Percentiles rank a stretch among this genome's conserved stretches.
Evolutionary conservation across 2,113 vertebrate genomes (phyloP).

Genomic region (Oryzias celebensis): DNA sequence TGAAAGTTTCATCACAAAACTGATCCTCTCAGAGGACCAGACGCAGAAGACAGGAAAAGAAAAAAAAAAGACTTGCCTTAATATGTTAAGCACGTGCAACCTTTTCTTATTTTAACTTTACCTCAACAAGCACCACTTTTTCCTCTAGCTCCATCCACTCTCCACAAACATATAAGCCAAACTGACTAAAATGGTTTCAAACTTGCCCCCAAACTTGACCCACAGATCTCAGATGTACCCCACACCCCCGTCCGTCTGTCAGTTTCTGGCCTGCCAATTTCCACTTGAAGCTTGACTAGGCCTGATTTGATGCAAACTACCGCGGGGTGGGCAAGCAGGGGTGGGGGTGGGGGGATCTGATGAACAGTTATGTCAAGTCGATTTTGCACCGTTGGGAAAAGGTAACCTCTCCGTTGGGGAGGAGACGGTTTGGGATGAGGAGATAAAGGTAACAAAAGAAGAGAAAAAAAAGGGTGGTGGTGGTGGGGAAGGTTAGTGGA

Average conservation of each 20-base stretch:
- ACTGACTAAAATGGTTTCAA: background rate
- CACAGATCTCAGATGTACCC: background rate
- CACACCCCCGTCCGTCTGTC: conserved; percentile 75
- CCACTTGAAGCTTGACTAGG: conserved; percentile 98
- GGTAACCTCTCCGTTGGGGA: conserved; percentile 90
- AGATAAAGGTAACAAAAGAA: conserved; percentile 53
- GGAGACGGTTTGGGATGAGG: conserved; percentile 32
- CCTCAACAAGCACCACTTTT: background rate
- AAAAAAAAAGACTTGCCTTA: conserved; percentile 21
- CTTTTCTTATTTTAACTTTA: conserved; percentile 25
- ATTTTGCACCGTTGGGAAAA: conserved; percentile 98
- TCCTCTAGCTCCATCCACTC: background rate
- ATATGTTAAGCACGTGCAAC: conserved; percentile 33
- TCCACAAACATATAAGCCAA: background rate
- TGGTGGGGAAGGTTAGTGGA: conserved; percentile 71
- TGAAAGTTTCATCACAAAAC: conserved; percentile 77
- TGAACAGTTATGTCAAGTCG: conserved; percentile 99
- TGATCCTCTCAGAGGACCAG: conserved; percentile 47
- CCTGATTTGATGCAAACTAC: conserved; percentile 97
- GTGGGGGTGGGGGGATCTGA: conserved; percentile 76
- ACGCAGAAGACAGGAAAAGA: conserved; percentile 14
- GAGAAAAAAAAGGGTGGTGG: conserved; percentile 73
- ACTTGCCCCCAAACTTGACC: no score
- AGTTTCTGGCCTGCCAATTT: conserved; percentile 98
- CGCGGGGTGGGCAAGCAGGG: conserved; percentile 78